Percentiles rank a stretch among this genome's conserved stretches.
These are phyloP conservation scores for Gasteruption jaculator DNA, from an alignment of 2,888 invertebrate genomes.

Conservation along the genomic window DNA sequence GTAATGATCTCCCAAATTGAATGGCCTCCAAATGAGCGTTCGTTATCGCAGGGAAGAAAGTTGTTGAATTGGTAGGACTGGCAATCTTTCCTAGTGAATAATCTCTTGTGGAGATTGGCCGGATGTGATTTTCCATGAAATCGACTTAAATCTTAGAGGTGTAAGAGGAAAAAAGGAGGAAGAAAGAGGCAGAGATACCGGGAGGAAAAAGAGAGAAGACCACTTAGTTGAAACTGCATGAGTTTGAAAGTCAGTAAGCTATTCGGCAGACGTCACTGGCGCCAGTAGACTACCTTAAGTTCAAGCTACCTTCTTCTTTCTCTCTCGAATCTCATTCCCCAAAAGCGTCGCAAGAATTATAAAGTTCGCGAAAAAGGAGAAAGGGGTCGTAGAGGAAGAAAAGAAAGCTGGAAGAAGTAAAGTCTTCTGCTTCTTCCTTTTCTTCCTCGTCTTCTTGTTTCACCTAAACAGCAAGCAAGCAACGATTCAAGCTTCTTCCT, in stretches of 20 bases:
- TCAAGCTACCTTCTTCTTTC: conserved; percentile 21
- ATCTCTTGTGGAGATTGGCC: no score
- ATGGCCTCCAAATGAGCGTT: no score
- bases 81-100: no score
- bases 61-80: no score
- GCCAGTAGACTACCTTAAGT: conserved; percentile 48
- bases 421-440: conserved; percentile 27
- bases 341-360: conserved; percentile 51
- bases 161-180: not conserved
- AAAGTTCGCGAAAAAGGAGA: conserved; percentile 43
- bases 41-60: no score
- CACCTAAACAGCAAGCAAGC: no score
- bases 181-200: conserved; percentile 10
- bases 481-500: conserved; percentile 18
- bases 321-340: conserved; percentile 42
- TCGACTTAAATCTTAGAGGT: no score
- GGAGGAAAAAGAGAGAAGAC: conserved; percentile 38
- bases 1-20: no score
- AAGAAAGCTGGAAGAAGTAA: no score
- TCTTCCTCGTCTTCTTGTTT: conserved; percentile 25
- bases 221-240: conserved; percentile 44
- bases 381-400: conserved; percentile 12
- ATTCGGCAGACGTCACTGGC: conserved; percentile 49
- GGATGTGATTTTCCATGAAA: no score
- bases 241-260: conserved; percentile 46